Conservation (phyloP, 2,113 vertebrate genomes). For the Spizaetus ornatus region DNA sequence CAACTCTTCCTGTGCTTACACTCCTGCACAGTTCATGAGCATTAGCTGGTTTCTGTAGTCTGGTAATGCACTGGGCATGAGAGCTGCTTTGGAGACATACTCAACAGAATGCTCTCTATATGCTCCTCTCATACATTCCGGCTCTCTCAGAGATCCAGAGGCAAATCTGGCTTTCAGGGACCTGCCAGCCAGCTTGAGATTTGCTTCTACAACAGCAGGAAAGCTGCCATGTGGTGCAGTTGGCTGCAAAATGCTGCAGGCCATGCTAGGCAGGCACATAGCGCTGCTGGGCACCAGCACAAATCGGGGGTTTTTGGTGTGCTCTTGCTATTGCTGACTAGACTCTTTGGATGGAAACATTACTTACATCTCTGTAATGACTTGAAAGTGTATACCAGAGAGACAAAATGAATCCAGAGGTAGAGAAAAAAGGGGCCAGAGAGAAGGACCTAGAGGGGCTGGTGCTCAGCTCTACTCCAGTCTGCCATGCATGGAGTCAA, state of each 20-base stretch:
- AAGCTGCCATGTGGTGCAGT: constrained; percentile 15
- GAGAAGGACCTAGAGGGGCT: not conserved
- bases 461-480: not conserved
- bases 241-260: constrained; percentile 39
- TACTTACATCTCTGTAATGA: not conserved
- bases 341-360: not conserved
- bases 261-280: not conserved
- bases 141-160: constrained; percentile 23
- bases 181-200: not conserved
- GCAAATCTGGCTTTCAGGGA: constrained; percentile 51
- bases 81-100: not conserved
- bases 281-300: not conserved
- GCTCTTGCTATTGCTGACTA: not conserved
- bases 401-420: not conserved
- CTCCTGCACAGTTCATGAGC: constrained; percentile 7
- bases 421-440: not conserved
- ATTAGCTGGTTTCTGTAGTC: constrained; percentile 8
- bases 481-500: rapidly evolving
- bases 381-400: not conserved
- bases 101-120: not conserved
- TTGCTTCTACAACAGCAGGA: constrained; percentile 3
- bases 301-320: not conserved
- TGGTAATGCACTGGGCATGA: constrained; percentile 21
- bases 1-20: not conserved
- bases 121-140: not conserved